Evolutionary conservation across 2,888 invertebrate genomes (phyloP), one percentile per base, ranked within the genome.

Genomic region (Hymenopus coronatus): DNA sequence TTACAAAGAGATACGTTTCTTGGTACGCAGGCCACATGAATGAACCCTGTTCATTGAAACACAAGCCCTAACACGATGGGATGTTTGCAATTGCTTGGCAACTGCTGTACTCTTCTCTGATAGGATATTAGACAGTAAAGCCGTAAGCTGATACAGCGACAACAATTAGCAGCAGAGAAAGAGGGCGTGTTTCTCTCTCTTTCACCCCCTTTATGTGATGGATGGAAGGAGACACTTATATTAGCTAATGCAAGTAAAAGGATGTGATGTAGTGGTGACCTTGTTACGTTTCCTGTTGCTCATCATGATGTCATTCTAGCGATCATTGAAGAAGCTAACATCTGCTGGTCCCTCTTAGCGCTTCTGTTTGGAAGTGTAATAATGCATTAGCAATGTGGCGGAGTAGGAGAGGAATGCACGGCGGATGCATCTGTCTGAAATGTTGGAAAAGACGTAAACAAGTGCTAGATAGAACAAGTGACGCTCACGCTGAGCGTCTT

Each of bases 171-270:
- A 30, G 30, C 70, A 86, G 81, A 86, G 86, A 86, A 28, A 86
- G 28, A 85, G 85, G 54, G 54, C 25, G 54, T 70, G 54, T 70
- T 15, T 70, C 54, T 70, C 54, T 70, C 54, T 70, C 54, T 20
- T 40, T 70, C 54, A 70, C 54, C 54, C 54, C 25, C 8, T 70
- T 86, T 25, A 28, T 86, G 28, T 70, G 86, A 54, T 54, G 81
- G 70, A 30, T 27, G 28, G 54, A 86, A 30, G 70, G 27, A 54
- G 28, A 81, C 70, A 25, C n/a, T 33, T 87, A 82, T 82, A 87
- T 87, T 87, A 87, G 87, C 87, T 87, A 82, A 87, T 87, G 87
- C 82, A 87, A 87, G 87, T 82, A 82, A 87, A 87, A 87, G 87
- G 87, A 87, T 82, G 87, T 82, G 87, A 87, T 87, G 85, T 85